Base-by-base conservation (phyloP, 2,113 vertebrate genomes). In the Rhynchomys soricoides region DNA sequence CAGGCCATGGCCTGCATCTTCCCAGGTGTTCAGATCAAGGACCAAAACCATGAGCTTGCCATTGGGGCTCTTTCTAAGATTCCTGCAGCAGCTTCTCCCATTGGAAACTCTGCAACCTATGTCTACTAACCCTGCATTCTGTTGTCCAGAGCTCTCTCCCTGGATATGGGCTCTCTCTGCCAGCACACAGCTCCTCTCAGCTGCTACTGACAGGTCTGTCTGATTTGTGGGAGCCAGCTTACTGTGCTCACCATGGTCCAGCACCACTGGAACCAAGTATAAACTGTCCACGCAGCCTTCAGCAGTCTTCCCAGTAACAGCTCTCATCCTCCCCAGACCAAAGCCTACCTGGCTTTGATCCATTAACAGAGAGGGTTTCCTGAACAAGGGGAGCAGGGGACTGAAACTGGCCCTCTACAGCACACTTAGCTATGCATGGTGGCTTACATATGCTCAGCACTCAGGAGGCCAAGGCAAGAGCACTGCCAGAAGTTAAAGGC, bases 41-140 rank as follows among this genome's bases (percentile, higher is more conserved):
- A 29, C 6, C 5, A 15, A 43, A 92, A 64, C n/a, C 43, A 34
- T 4, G 43, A 64, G 1, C 29, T 45, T 52, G 68, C 43, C 31
- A 45, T 1, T 0, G 24, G 68, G 40, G 21, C 0, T 16, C 37
- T 91, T 43, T 70, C 12, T 34, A 52, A 5, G 0, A 31, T 77
- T 12, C 5, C 2, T 11, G n/a, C 22, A 24, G 10, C 4, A 45
- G 75, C 55, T 37, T 68, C 19, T 34, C 19, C 12, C 43, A 45
- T n/a, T 31, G 9, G 10, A 13, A 3, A 52, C 13, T 86, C 68
- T 24, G 26, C 48, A 57, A 15, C 34, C 16, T 45, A 15, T 6
- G 24, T n/a, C 71, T 4, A 4, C 6, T 34, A 82, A 48, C 12
- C 29, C 43, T 40, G 12, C 7, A 2, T 68, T 40, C 34, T 70